Percentiles rank a stretch among this genome's conserved stretches.
These are phyloP conservation scores for Lucifuga dentata DNA, from an alignment of 2,113 vertebrate genomes.

Conservation along the genomic window DNA sequence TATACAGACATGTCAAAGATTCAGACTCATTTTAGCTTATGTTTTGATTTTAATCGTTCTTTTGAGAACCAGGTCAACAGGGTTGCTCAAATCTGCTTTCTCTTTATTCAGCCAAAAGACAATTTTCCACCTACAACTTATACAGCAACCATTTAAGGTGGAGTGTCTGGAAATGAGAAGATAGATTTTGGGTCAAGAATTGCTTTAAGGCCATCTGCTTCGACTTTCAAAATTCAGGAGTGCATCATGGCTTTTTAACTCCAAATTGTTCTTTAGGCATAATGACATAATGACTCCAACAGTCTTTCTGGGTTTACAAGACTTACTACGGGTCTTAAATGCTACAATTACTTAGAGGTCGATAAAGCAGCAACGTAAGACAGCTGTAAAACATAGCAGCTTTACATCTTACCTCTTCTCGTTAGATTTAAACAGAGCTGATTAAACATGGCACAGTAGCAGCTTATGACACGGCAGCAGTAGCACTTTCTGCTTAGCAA, in stretches of 20 bases:
- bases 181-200: too few relatives aligned
- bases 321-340: slow-evolving; percentile 12
- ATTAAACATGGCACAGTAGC: slow-evolving; percentile 57
- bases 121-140: too few relatives aligned
- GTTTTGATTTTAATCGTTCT: too few relatives aligned
- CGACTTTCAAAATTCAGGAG: slow-evolving; percentile 11
- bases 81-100: too few relatives aligned
- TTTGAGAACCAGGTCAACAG: too few relatives aligned
- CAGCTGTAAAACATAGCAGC: neutral
- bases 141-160: too few relatives aligned
- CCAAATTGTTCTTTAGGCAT: slow-evolving; percentile 23
- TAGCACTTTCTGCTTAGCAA: slow-evolving; percentile 65
- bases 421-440: slow-evolving; percentile 44
- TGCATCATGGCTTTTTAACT: neutral
- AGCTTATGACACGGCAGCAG: slow-evolving; percentile 53
- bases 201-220: slow-evolving; percentile 20
- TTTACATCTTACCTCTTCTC: slow-evolving; percentile 36
- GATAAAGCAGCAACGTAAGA: too few relatives aligned
- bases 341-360: too few relatives aligned
- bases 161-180: too few relatives aligned
- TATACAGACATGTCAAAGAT: too few relatives aligned
- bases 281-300: slow-evolving; percentile 12
- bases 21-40: too few relatives aligned
- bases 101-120: too few relatives aligned
- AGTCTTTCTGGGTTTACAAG: slow-evolving; percentile 32